Evolutionary conservation across 2,113 vertebrate species (phyloP), one percentile per base, ranked within the genome.

Genomic region (Muscicapa adusta): DNA sequence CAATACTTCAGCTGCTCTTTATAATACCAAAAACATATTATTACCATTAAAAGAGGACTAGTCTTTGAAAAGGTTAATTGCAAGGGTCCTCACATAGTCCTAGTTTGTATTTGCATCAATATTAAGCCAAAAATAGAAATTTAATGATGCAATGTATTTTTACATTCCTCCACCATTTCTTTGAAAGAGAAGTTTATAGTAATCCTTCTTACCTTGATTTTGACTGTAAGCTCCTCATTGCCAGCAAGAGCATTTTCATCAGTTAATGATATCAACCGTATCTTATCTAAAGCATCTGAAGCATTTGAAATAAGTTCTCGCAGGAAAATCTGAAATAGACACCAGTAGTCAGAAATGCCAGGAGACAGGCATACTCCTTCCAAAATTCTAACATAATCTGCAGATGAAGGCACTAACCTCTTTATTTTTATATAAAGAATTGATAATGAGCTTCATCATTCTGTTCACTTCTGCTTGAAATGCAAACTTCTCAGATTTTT

Each of bases 391-490:
- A 45, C 9, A 48, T 7, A 25, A 53, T 54, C 38, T 28, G 24
- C 18, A 38, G 5, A 74, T 20, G 42, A 70, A 75, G 18, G 8
- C 57, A 86, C 98, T 98, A 94, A 99, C 99, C 99, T 99, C 99
- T 94, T 99, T 99, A 93, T 99, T 99, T 97, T 99, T 99, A 91
- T 99, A 99, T 10, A 99, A 96, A 18, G 99, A 99, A 93, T 99
- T 99, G 93, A 99, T 99, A 89, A 99, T 99, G 31, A 99, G 98
- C 94, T 99, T 99, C 99, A 99, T 99, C 99, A 99, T 99, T 67
- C 99, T 98, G 96, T 99, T 99, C 77, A 99, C 99, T 98, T 99
- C 99, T 24, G 99, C 99, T 96, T 99, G 99, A 94, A 99, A 99
- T 8, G 93, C 99, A 87, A 99, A 99, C 94, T 99, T 99, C 91